Conservation (phyloP, 2,888 invertebrate species). For the Macropis europaea region DNA sequence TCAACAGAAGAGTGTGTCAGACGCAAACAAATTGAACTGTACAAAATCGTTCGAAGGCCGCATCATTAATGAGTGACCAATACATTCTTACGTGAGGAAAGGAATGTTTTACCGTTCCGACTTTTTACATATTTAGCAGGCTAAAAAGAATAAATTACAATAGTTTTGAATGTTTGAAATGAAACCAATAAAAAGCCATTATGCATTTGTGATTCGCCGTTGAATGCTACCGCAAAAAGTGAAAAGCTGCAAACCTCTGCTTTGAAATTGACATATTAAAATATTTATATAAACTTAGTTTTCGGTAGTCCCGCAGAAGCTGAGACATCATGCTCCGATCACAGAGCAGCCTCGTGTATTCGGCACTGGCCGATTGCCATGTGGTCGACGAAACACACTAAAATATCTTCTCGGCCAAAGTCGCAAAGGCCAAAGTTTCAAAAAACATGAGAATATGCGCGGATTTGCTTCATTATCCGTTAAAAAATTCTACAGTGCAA, state of each 20-base stretch:
- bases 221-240: too few species aligned
- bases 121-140: too few species aligned
- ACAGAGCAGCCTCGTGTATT: constrained; percentile 40
- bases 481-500: constrained; percentile 6
- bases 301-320: constrained; percentile 7
- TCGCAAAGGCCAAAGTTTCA: constrained; percentile 59
- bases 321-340: constrained; percentile 33
- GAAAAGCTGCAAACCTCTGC: neutral
- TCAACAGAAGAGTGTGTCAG: constrained; percentile 28
- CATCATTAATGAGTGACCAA: too few species aligned
- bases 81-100: too few species aligned
- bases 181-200: too few species aligned
- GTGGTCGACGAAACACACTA: constrained; percentile 59
- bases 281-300: constrained; percentile 5
- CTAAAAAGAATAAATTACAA: too few species aligned
- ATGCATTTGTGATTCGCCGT: too few species aligned
- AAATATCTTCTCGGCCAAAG: constrained; percentile 67
- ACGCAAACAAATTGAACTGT: constrained; percentile 11
- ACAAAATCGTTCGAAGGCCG: neutral
- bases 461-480: neutral
- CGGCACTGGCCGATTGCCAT: constrained; percentile 63
- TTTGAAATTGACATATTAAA: neutral
- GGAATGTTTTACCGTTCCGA: neutral
- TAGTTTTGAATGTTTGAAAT: too few species aligned
- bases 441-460: constrained; percentile 34